These are phyloP conservation scores for Tuta absoluta DNA, from an alignment of 2,888 invertebrate genomes.

Conservation along the genomic window DNA sequence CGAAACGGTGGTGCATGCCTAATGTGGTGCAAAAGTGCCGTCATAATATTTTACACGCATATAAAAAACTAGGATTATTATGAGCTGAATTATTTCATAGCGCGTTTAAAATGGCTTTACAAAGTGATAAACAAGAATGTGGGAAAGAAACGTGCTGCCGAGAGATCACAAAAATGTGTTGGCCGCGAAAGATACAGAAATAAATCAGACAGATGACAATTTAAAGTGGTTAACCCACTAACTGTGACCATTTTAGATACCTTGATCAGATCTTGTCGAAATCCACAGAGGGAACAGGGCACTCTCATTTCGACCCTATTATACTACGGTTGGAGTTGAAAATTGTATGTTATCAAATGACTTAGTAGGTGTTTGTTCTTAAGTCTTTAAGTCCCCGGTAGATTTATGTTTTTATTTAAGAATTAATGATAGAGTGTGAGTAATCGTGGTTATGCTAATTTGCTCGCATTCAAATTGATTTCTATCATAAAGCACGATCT, in stretches of 20 bases:
- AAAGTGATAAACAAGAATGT: slow-evolving; percentile 31
- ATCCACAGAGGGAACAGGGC: slow-evolving; percentile 52
- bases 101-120: slow-evolving; percentile 26
- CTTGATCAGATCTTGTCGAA: slow-evolving; percentile 80
- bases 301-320: slow-evolving; percentile 44
- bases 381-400: slow-evolving; percentile 68
- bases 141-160: slow-evolving; percentile 49
- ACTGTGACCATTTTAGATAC: slow-evolving; percentile 82
- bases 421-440: slow-evolving; percentile 75
- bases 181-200: slow-evolving; percentile 78
- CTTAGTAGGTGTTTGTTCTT: slow-evolving; percentile 77
- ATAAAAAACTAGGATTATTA: not conserved
- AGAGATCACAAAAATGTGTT: slow-evolving; percentile 70
- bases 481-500: slow-evolving; percentile 47
- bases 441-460: slow-evolving; percentile 77
- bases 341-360: slow-evolving; percentile 44
- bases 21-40: slow-evolving; percentile 48
- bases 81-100: slow-evolving; percentile 20
- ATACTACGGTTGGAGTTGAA: slow-evolving; percentile 50
- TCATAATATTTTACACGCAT: slow-evolving; percentile 36
- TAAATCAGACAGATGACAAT: slow-evolving; percentile 82
- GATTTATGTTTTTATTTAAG: slow-evolving; percentile 81
- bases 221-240: slow-evolving; percentile 83
- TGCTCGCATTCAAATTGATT: slow-evolving; percentile 62
- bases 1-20: slow-evolving; percentile 46